These are phyloP conservation scores for Microhierax caerulescens DNA, from an alignment of 2,797 vertebrate genomes.

Conservation along the genomic window DNA sequence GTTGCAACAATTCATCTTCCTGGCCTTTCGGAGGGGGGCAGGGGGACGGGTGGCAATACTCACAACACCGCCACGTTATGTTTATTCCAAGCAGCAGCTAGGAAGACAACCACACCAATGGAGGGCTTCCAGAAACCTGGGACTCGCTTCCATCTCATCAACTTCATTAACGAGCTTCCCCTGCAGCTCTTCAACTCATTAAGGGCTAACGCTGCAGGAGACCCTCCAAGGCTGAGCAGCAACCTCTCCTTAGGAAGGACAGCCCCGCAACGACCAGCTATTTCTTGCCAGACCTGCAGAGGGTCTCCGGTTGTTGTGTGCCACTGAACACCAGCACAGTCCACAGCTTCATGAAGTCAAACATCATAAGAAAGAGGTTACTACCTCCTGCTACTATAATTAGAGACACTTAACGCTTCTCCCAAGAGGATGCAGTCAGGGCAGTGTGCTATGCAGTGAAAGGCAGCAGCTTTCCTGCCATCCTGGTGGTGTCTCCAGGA, in stretches of 20 bases:
- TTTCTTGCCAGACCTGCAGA: background rate
- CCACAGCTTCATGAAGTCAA: background rate
- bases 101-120: background rate
- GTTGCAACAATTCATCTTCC: background rate
- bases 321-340: rapidly evolving
- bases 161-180: background rate
- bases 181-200: background rate
- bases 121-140: background rate
- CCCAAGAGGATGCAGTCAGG: background rate
- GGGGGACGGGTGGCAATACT: background rate
- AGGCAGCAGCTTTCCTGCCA: background rate
- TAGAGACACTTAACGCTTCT: background rate
- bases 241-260: background rate
- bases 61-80: background rate
- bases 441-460: rapidly evolving
- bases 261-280: background rate
- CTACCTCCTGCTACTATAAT: background rate
- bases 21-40: background rate
- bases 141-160: background rate
- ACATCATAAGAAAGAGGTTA: background rate
- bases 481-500: background rate
- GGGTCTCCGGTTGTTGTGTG: background rate
- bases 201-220: background rate
- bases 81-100: background rate
- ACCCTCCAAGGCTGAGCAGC: background rate